phyloP scores from a whole-genome alignment of 1,140 invertebrate genomes.

The Neuroterus valhalla region DNA sequence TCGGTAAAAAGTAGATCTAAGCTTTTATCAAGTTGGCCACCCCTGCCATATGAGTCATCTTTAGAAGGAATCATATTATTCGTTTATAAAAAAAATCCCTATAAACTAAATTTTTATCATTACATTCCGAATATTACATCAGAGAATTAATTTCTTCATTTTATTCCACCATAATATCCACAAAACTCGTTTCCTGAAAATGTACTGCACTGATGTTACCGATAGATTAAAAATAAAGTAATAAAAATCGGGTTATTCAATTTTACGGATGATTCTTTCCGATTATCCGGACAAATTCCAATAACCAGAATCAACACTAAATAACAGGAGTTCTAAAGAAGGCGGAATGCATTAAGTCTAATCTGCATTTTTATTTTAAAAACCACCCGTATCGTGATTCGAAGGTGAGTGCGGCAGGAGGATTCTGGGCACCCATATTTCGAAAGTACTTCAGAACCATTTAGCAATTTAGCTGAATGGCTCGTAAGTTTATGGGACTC shows the following conservation, averaged over 20 bases:
- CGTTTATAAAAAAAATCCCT: no score
- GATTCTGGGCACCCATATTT: slow-evolving; percentile 37
- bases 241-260: background rate
- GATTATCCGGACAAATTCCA: slow-evolving; percentile 11
- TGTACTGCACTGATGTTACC: background rate
- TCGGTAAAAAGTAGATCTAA: no score
- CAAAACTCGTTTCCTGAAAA: background rate
- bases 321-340: slow-evolving; percentile 27
- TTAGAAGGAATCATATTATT: no score
- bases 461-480: slow-evolving; percentile 55
- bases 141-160: no score
- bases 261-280: background rate
- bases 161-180: no score
- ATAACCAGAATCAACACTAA: background rate
- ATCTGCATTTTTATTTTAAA: slow-evolving; percentile 50
- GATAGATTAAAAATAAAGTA: background rate
- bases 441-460: slow-evolving; percentile 53
- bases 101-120: no score
- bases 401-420: slow-evolving; percentile 5
- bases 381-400: slow-evolving; percentile 31
- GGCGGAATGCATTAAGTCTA: slow-evolving; percentile 44
- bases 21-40: no score
- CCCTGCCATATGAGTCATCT: no score
- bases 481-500: slow-evolving; percentile 54
- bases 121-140: no score